Evolutionary conservation across 2,113 vertebrate genomes (phyloP).

Genomic region (Xiphophorus maculatus): DNA sequence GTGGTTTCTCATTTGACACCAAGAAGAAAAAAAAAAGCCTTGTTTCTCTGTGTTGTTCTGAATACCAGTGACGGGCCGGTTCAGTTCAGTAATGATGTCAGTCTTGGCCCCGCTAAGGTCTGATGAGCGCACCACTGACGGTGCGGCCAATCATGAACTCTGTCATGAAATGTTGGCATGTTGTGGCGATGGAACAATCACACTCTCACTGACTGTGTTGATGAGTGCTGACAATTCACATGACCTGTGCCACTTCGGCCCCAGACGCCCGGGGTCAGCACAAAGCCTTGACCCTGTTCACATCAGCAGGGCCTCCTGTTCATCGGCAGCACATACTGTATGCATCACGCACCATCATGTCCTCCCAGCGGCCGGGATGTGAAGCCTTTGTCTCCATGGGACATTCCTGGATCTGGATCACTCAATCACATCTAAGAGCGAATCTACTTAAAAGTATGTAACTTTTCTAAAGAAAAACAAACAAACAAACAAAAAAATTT

Average conservation of each 20-base stretch:
- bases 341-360: constrained; percentile 22
- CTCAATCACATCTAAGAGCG: not conserved
- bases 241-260: constrained; percentile 55
- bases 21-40: constrained; percentile 15
- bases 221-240: constrained; percentile 68
- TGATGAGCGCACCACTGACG: constrained; percentile 30
- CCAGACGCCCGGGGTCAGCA: constrained; percentile 28
- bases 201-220: constrained; percentile 37
- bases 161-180: constrained; percentile 56
- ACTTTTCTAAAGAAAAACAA: no score
- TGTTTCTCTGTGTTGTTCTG: not conserved
- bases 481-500: no score
- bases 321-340: constrained; percentile 13
- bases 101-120: not conserved
- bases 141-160: constrained; percentile 37
- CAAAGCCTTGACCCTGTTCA: constrained; percentile 61
- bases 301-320: constrained; percentile 53
- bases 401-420: constrained; percentile 3
- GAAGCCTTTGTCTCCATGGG: constrained; percentile 37
- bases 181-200: constrained; percentile 55
- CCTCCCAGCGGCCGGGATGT: not conserved
- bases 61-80: not conserved
- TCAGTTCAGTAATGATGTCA: constrained; percentile 21
- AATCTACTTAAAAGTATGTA: constrained; percentile 1
- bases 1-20: constrained; percentile 50